Conservation (phyloP, 2,888 invertebrate species). For the Ormyrus rosae region DNA sequence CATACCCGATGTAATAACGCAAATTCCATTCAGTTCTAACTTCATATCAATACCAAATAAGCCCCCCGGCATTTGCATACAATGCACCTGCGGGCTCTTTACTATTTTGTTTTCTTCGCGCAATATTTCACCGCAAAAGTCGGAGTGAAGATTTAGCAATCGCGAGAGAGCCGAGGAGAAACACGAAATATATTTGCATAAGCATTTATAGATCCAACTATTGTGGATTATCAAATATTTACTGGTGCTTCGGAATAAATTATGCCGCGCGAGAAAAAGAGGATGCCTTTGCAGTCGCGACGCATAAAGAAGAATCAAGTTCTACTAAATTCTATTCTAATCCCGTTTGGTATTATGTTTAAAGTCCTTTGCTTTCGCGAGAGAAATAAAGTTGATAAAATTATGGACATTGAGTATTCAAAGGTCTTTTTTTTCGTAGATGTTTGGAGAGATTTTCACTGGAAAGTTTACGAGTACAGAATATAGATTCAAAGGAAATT, state of each 20-base stretch:
- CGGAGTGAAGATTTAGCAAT: conserved; percentile 41
- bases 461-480: no score
- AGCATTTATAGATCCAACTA: conserved; percentile 18
- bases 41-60: conserved; percentile 53
- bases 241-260: no score
- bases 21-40: conserved; percentile 42
- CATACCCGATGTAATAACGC: conserved; percentile 29
- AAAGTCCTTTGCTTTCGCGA: no score
- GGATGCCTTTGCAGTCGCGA: background rate
- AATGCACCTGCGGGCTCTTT: conserved; percentile 50
- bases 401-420: no score
- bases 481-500: no score
- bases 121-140: conserved; percentile 40
- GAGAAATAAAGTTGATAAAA: no score
- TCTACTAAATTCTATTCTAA: background rate
- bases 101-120: conserved; percentile 42
- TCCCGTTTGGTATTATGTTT: background rate
- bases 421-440: no score
- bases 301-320: background rate
- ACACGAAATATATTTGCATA: conserved; percentile 25
- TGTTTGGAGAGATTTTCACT: no score
- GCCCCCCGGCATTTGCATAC: conserved; percentile 43
- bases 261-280: background rate
- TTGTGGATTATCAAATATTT: conserved; percentile 12
- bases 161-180: conserved; percentile 2